Base-by-base conservation (phyloP, 2,113 vertebrate species). In the Recurvirostra avosetta region DNA sequence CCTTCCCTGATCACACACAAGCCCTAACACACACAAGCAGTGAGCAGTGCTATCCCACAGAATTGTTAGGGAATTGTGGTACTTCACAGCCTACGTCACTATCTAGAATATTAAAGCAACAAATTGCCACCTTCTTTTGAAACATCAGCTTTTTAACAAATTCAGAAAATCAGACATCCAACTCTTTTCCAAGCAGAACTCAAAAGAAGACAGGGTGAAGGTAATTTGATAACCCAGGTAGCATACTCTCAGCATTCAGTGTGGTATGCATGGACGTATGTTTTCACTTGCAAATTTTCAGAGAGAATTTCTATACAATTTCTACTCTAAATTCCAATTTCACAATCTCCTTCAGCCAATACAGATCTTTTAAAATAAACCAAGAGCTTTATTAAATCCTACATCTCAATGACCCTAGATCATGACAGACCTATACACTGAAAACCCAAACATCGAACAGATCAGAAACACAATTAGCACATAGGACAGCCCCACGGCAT, bases 201-300 rank as follows among this genome's bases (percentile, higher is more conserved):
- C 53, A 62, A 77, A 88, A 45, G 11, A 85, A 52, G 32, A 23
- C 41, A 73, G 11, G 16, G 25, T 67, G 49, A 77, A 56, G 47
- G 52, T 38, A 52, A 53, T 32, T 36, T 34, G 40, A 26, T 88
- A 75, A 65, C 30, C 26, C 34, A 59, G 26, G 14, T 30, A 47
- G 21, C 11, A 26, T 4, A 45, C 12, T 20, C 32, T 61, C n/a
- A 86, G 53, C 29, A 56, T 62, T 62, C 4, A 1, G 41, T 10
- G 36, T 50, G 7, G 34, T 55, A 71, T 1, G 3, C 40, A 22
- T 4, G 22, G 27, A 55, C 3, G 1, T n/a, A 25, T 7, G 12
- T 27, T 73, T 73, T 40, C 66, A 87, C 14, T 61, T 58, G 4
- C 40, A 76, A 55, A 49, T 80, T 75, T 86, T 66, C 32, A 43